Base-by-base conservation (phyloP, 2,888 invertebrate species). In the Anthophora plumipes region DNA sequence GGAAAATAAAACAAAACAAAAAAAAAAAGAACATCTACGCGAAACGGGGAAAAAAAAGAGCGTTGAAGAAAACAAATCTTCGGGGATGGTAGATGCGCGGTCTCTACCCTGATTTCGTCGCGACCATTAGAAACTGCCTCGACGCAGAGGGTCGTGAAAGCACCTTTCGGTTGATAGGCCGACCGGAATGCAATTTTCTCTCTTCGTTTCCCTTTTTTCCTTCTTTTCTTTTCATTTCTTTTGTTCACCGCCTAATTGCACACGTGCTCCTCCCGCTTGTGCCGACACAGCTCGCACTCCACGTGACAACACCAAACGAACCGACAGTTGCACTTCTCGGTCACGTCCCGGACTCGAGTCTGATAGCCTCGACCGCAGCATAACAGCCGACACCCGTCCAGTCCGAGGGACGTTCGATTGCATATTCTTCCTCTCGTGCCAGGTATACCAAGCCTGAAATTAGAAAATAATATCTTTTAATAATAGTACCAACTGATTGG, bases 301-400 rank as follows among this genome's bases (percentile, higher is more conserved):
- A 98, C 98, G 85, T 96, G 95, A 94, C 98, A 98, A 94, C 98
- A 98, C 98, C 98, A 98, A 78, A 97, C 97, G 92, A 98, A 98
- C 87, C 96, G 96, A 93, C 98, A 98, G 91, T 96, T 96, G 94
- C 98, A 98, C 93, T 98, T 97, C 92, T 98, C 97, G 90, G 96
- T 96, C 79, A 97, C 97, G 89, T 97, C 97, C 50, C 96, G 94
- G 2, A 97, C 96, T 73, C 97, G 94, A 7, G 98, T 98, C 92
- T 97, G 97, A 94, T 97, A 97, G 14, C 98, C 98, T 75, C 98
- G 95, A 0, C 98, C 98, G 92, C 98, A 98, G 94, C 98, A 98
- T 68, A 98, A 95, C 55, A 98, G 94, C 17, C 96, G 95, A 92
- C 98, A 98, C 22, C 98, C 98, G 91, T 98, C 98, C 76, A 98